phyloP scores from a whole-genome alignment of 2,113 vertebrate species.

The Pseudorectes ferrugineus region DNA sequence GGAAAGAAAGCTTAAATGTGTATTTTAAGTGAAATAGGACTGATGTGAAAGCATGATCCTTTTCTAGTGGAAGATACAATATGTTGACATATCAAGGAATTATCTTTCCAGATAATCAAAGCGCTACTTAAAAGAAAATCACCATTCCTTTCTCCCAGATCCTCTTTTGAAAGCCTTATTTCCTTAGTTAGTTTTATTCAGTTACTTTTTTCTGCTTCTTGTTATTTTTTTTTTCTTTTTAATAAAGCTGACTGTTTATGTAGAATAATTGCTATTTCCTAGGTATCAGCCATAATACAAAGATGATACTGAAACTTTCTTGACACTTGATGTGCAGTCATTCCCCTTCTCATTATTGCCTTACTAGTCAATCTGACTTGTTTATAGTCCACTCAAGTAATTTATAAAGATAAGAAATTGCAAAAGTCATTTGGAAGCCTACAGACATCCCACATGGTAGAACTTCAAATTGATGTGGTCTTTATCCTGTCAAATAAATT shows the following conservation, averaged over 20 bases:
- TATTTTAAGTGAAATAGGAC: not conserved
- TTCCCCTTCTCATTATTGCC: slow-evolving; percentile 50
- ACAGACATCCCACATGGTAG: not conserved
- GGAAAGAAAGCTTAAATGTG: not conserved
- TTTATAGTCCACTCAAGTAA: slow-evolving; percentile 52
- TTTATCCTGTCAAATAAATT: slow-evolving; percentile 14
- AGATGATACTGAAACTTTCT: slow-evolving; percentile 53
- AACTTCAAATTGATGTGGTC: not conserved
- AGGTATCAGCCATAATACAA: slow-evolving; percentile 27
- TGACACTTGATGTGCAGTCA: not conserved
- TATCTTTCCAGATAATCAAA: not conserved
- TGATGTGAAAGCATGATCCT: not conserved
- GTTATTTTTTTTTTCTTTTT: not conserved
- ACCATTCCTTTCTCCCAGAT: not conserved
- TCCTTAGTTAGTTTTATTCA: slow-evolving; percentile 23
- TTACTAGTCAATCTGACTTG: slow-evolving; percentile 37
- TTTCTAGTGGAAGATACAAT: not conserved
- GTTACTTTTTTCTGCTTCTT: slow-evolving; percentile 40
- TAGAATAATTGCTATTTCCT: slow-evolving; percentile 64
- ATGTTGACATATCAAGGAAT: not conserved
- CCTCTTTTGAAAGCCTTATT: slow-evolving; percentile 31
- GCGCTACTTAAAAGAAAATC: not conserved
- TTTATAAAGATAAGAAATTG: slow-evolving; percentile 55
- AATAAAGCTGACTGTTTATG: slow-evolving; percentile 51
- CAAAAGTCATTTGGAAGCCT: slow-evolving; percentile 10